Conservation (phyloP, 2,113 vertebrate genomes). For the Sminthopsis crassicaudata region DNA sequence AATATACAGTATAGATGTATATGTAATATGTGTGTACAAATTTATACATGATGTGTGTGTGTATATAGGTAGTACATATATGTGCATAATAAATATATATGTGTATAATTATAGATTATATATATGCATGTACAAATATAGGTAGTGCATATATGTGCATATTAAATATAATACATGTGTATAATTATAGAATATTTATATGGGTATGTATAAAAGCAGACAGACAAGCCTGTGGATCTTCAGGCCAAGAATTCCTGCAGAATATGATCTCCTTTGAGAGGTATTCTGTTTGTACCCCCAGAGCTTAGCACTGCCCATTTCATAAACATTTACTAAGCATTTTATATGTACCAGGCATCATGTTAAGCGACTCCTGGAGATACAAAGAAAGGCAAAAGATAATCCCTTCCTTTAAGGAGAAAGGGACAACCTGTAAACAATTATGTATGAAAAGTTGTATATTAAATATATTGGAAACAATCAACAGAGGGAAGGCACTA, state of each 20-base stretch:
- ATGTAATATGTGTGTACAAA: no score
- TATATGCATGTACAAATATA: no score
- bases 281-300: neutral
- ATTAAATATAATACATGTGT: no score
- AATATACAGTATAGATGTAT: no score
- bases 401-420: neutral
- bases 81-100: no score
- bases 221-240: neutral
- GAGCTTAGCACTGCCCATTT: neutral
- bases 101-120: no score
- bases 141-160: no score
- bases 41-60: no score
- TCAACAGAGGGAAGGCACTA: neutral
- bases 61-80: no score
- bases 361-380: neutral
- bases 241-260: no score
- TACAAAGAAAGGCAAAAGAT: neutral
- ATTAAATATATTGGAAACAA: neutral
- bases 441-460: neutral
- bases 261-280: neutral
- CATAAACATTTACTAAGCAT: neutral
- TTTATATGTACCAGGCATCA: neutral
- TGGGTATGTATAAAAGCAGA: no score
- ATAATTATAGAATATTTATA: no score
- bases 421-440: neutral